Evolutionary conservation across 2,888 invertebrate genomes (phyloP), one percentile per base, ranked within the genome.

Genomic region (Callimorpha dominula): DNA sequence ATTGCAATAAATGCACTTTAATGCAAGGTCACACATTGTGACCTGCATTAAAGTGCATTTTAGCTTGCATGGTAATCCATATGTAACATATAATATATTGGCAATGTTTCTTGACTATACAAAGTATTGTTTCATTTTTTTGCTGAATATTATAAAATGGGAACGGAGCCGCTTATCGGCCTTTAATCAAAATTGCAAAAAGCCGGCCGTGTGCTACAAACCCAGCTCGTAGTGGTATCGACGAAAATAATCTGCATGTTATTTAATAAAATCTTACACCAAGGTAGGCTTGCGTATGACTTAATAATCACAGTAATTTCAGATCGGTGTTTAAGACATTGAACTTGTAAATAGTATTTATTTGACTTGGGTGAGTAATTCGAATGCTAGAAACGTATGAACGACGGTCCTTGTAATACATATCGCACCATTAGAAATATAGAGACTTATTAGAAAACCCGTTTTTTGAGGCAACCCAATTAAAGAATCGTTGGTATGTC

Each of bases 171-270:
- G 17, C 5, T 54, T 75, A 71, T 73, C 64, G 71, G 65, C 57
- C 31, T 65, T 68, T 74, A 69, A 83, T 83, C 52, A 82, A 83
- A 83, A 74, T 76, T 83, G 70, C 77, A 82, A 70, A 75, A 72
- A 71, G 74, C 65, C 74, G 50, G n/a, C 14, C 57, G 49, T 54
- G 43, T 20, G 43, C 68, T 60, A 43, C 63, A 42, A 52, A 67
- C 52, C n/a, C 70, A 65, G 67, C 67, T 40, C 70, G 70, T 15
- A 65, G 31, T 70, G 43, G 52, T 15, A 71, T 62, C 63, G 65
- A 65, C 69, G 69, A 81, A 82, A 76, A 66, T 60, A 66, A 69
- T 72, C 67, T 68, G n/a, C 20, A 31, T 69, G 50, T 65, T 54
- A 57, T 20, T 54, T 43, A 42, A 67, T 31, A 14, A 14, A 31